Evolutionary conservation across 1,140 invertebrate species (phyloP).

Genomic region (Aleiodes sp.): DNA sequence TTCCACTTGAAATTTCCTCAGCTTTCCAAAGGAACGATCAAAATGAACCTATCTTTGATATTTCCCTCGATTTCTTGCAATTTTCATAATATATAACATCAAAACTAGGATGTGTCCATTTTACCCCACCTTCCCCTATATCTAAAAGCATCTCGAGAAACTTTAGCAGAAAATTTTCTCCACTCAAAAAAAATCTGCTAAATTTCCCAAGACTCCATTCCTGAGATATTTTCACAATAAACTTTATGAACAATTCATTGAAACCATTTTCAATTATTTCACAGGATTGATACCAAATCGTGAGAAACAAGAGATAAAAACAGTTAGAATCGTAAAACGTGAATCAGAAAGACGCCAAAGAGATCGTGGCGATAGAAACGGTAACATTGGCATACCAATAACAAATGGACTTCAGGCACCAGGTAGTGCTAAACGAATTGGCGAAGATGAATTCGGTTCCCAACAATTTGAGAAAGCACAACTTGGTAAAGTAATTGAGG

Average conservation of each 20-base stretch:
- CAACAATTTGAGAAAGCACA: constrained; percentile 56
- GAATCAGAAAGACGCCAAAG: constrained; percentile 86
- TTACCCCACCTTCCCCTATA: no score
- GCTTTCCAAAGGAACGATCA: no score
- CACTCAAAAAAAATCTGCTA: no score
- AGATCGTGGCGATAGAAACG: constrained; percentile 72
- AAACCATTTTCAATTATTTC: no score
- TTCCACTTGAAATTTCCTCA: no score
- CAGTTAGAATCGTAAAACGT: constrained; percentile 91
- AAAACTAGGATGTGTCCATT: no score
- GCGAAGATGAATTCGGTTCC: constrained; percentile 51
- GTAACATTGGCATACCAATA: constrained; percentile 65
- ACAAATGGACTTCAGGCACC: constrained; percentile 55
- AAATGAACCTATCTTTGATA: no score
- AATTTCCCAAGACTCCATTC: neutral
- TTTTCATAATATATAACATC: no score
- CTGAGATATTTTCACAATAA: neutral
- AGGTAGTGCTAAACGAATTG: constrained; percentile 53
- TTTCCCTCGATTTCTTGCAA: no score
- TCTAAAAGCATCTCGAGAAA: no score
- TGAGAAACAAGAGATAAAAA: constrained; percentile 90
- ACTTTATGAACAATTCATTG: neutral
- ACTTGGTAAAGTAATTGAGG: constrained; percentile 55
- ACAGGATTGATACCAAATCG: constrained; percentile 80
- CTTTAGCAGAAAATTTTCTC: no score